A percentile compares a stretch with the other conserved stretches of the same genome.
Conservation (phyloP, 2,113 vertebrate genomes). For the Cyphomyrus plagiostoma region DNA sequence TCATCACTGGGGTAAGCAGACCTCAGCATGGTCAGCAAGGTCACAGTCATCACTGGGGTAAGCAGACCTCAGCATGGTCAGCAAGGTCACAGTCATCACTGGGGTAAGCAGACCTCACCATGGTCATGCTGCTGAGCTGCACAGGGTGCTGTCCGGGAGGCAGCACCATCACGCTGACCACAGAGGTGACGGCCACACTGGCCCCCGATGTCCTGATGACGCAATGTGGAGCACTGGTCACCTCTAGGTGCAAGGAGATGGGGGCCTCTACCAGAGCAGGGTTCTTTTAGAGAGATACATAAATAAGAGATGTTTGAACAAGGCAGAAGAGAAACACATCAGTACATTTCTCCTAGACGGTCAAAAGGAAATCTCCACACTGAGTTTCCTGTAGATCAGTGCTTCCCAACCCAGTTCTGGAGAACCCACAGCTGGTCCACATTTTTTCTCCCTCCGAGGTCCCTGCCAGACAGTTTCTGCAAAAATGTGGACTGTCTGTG, state of each 20-base stretch:
- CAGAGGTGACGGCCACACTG: conserved; percentile 67
- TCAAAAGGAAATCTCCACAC: not conserved
- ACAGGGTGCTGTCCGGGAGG: conserved; percentile 54
- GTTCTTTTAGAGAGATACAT: conserved; percentile 43
- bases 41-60: not conserved
- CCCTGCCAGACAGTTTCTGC: not conserved
- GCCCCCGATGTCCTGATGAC: conserved; percentile 77
- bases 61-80: not conserved
- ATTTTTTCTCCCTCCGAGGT: not conserved
- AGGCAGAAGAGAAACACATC: not conserved
- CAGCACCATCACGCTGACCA: conserved; percentile 69
- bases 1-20: not conserved
- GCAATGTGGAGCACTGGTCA: conserved; percentile 64
- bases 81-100: not conserved
- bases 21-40: not conserved
- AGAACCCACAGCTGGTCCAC: not conserved
- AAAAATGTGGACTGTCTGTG: not conserved
- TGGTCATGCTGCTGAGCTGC: conserved; percentile 83
- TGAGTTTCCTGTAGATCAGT: not conserved
- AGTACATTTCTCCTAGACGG: not conserved
- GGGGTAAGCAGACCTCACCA: not conserved
- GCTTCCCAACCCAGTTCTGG: not conserved
- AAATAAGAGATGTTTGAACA: not conserved
- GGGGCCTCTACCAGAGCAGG: conserved; percentile 74
- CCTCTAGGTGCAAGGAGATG: conserved; percentile 68